These are phyloP conservation scores for Enteromius radiatus DNA, from an alignment of 2,797 vertebrate genomes.

Conservation along the genomic window DNA sequence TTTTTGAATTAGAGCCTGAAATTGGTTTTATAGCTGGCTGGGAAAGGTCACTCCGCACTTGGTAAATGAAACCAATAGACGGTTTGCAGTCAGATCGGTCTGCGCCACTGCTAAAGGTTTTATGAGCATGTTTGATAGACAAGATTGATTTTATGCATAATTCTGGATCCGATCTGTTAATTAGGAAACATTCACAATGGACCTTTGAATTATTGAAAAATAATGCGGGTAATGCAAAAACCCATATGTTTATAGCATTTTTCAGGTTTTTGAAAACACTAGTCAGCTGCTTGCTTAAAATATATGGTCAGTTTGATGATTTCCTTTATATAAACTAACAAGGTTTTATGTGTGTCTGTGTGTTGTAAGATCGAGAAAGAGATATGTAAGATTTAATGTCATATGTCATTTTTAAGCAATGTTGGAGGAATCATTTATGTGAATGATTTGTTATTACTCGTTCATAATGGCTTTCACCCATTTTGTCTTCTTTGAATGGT, in stretches of 20 bases:
- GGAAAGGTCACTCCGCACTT: constrained; percentile 70
- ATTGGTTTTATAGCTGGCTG: constrained; percentile 64
- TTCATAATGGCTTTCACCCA: background rate
- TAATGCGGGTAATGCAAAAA: background rate
- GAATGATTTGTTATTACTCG: background rate
- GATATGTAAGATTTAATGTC: background rate
- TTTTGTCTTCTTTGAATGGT: background rate
- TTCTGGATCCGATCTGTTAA: constrained; percentile 35
- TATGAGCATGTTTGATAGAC: constrained; percentile 52
- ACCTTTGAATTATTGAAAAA: constrained; percentile 11
- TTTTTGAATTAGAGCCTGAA: constrained; percentile 72
- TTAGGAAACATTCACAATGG: background rate
- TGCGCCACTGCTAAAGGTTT: constrained; percentile 47
- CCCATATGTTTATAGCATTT: background rate
- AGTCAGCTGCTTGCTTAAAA: background rate
- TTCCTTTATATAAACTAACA: background rate
- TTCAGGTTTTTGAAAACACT: background rate
- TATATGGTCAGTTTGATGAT: background rate
- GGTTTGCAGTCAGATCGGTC: constrained; percentile 47
- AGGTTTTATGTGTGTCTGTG: background rate
- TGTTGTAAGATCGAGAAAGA: background rate
- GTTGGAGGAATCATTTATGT: background rate
- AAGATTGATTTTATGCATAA: constrained; percentile 34
- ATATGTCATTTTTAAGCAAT: background rate
- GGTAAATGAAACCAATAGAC: constrained; percentile 57